phyloP scores from a whole-genome alignment of 2,888 invertebrate genomes.

The Aproaerema taeniolella region DNA sequence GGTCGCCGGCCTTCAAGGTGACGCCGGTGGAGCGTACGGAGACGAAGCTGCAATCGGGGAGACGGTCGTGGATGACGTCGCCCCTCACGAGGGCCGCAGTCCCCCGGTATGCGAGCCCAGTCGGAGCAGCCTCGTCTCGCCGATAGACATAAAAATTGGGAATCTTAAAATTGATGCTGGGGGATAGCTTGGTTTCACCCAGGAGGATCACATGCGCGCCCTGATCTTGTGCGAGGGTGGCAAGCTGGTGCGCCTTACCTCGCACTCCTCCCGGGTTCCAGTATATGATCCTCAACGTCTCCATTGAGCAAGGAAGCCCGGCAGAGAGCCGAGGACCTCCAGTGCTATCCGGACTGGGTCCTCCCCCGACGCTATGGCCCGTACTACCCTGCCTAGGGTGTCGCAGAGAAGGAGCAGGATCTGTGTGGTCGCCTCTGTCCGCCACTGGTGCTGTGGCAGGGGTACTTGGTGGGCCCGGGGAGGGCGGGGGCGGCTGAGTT shows the following conservation, averaged over 20 bases:
- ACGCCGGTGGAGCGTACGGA: constrained; percentile 13
- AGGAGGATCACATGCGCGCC: constrained; percentile 2
- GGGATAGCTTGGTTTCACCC: constrained; percentile 1
- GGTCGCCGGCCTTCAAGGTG: constrained; percentile 8
- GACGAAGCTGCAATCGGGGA: background rate
- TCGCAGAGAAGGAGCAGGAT: no score
- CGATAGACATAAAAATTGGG: constrained; percentile 1
- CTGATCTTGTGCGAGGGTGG: background rate
- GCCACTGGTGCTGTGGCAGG: no score
- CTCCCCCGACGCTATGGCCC: no score
- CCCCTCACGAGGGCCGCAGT: constrained; percentile 12
- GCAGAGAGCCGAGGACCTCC: no score
- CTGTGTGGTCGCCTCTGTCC: no score
- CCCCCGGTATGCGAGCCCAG: constrained; percentile 8
- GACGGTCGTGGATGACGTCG: constrained; percentile 12
- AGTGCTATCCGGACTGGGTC: no score
- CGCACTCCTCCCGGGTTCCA: constrained; percentile 7
- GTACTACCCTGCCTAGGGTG: no score
- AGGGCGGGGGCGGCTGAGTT: no score
- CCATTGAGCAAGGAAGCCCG: no score
- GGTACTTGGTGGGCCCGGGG: no score
- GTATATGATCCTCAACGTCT: background rate
- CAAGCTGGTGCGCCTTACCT: constrained; percentile 1
- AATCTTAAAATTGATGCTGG: background rate
- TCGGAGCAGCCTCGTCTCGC: background rate